phyloP scores from a whole-genome alignment of 1,140 invertebrate species.

The Heliconius nattereri region DNA sequence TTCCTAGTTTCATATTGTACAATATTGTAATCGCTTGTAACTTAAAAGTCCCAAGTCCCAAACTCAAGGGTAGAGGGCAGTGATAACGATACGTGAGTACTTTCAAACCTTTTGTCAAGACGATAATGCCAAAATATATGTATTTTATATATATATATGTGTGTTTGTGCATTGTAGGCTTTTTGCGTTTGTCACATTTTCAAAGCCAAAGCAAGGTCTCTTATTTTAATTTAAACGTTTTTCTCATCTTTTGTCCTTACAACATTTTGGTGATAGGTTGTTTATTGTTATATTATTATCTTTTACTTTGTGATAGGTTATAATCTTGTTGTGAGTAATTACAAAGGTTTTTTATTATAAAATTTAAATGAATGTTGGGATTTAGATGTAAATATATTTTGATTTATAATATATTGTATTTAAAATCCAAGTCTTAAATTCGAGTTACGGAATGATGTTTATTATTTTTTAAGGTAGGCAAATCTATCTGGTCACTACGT shows the following conservation, averaged over 20 bases:
- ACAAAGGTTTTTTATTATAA: neutral
- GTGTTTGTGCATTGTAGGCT: constrained; percentile 61
- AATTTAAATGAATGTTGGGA: too few species aligned
- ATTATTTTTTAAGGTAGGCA: too few species aligned
- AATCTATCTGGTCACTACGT: too few species aligned
- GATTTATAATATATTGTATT: too few species aligned
- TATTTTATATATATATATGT: neutral
- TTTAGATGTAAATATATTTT: too few species aligned
- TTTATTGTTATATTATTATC: neutral
- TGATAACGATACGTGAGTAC: constrained; percentile 75
- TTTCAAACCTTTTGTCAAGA: constrained; percentile 77
- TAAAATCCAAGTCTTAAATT: too few species aligned
- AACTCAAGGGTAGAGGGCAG: constrained; percentile 72
- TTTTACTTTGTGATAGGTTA: constrained; percentile 9
- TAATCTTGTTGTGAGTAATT: neutral
- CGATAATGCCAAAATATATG: constrained; percentile 73
- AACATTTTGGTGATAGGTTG: neutral
- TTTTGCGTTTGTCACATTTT: constrained; percentile 74
- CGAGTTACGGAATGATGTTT: too few species aligned
- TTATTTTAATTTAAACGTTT: constrained; percentile 45
- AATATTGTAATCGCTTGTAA: constrained; percentile 22
- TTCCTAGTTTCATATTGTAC: too few species aligned
- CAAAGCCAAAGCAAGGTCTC: constrained; percentile 49
- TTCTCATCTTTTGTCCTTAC: constrained; percentile 40
- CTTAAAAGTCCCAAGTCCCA: constrained; percentile 47